These are phyloP conservation scores for Hypsibius dujardini DNA, from an alignment of 1,140 invertebrate genomes.

Conservation along the genomic window DNA sequence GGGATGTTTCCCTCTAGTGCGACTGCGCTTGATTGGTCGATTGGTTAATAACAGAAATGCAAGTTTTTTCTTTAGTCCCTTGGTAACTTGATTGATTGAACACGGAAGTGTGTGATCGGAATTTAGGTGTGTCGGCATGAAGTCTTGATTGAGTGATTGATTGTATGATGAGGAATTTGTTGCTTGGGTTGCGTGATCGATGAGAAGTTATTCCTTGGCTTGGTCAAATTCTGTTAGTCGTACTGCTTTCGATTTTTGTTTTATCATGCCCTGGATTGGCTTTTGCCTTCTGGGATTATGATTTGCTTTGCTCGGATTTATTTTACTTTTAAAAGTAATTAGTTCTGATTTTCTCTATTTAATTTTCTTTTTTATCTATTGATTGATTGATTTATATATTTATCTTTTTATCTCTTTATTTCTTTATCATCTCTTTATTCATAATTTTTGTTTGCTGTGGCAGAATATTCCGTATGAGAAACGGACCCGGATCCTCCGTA, in stretches of 20 bases:
- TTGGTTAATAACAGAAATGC: too few relatives aligned
- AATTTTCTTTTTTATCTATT: not conserved
- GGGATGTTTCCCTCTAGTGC: not conserved
- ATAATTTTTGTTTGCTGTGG: not conserved
- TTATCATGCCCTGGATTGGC: not conserved
- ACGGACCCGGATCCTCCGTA: constrained; percentile 27
- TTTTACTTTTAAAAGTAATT: not conserved
- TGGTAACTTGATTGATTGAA: not conserved
- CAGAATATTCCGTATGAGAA: constrained; percentile 7
- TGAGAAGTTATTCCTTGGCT: too few relatives aligned
- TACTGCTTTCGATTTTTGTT: too few relatives aligned
- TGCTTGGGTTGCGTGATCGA: too few relatives aligned
- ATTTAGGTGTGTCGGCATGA: not conserved
- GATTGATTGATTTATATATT: not conserved
- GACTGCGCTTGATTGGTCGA: not conserved
- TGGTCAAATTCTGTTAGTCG: too few relatives aligned
- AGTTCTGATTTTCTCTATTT: not conserved
- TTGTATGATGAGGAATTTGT: not conserved
- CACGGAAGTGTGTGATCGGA: not conserved
- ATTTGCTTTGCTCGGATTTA: not conserved
- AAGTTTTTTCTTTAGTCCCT: too few relatives aligned
- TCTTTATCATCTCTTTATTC: too few relatives aligned
- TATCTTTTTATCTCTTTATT: not conserved
- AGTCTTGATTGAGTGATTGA: not conserved
- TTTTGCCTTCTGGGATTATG: not conserved